These are phyloP conservation scores for Octomys mimax DNA, from an alignment of 2,797 vertebrate species.

Conservation along the genomic window DNA sequence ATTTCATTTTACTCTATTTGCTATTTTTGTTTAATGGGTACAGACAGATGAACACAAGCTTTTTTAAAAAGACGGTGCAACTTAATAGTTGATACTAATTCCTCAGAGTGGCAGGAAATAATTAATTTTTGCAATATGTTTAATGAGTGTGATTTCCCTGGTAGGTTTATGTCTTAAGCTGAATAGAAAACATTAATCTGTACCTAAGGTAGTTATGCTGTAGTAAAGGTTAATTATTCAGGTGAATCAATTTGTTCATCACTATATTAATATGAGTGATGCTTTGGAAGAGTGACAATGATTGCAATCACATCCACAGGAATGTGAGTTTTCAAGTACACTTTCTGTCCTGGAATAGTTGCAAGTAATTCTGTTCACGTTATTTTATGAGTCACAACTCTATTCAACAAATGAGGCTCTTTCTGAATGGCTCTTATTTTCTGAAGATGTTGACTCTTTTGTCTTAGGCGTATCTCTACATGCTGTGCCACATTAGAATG, in stretches of 20 bases:
- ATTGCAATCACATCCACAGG: conserved; percentile 61
- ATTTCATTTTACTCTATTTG: conserved; percentile 70
- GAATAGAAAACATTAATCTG: conserved; percentile 79
- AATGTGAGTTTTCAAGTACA: conserved; percentile 63
- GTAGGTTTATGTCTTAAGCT: conserved; percentile 76
- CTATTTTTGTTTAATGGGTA: conserved; percentile 75
- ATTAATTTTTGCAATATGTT: conserved; percentile 78
- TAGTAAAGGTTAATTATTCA: conserved; percentile 87
- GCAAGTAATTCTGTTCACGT: conserved; percentile 48
- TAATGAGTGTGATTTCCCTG: conserved; percentile 81
- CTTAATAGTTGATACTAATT: conserved; percentile 73
- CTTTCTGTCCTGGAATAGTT: conserved; percentile 64
- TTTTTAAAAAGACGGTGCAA: conserved; percentile 68
- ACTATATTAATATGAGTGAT: conserved; percentile 63
- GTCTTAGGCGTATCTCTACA: conserved; percentile 56
- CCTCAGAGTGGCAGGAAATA: conserved; percentile 75
- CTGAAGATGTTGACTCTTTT: conserved; percentile 45
- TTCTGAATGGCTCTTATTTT: conserved; percentile 68
- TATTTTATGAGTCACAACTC: conserved; percentile 73
- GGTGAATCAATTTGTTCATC: conserved; percentile 84
- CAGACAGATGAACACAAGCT: conserved; percentile 71
- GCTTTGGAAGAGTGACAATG: conserved; percentile 69
- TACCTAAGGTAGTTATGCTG: conserved; percentile 73
- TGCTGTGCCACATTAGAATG: conserved; percentile 29
- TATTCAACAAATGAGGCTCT: conserved; percentile 47